Evolutionary conservation across 2,888 invertebrate species (phyloP).

Genomic region (Resseliella maxima): DNA sequence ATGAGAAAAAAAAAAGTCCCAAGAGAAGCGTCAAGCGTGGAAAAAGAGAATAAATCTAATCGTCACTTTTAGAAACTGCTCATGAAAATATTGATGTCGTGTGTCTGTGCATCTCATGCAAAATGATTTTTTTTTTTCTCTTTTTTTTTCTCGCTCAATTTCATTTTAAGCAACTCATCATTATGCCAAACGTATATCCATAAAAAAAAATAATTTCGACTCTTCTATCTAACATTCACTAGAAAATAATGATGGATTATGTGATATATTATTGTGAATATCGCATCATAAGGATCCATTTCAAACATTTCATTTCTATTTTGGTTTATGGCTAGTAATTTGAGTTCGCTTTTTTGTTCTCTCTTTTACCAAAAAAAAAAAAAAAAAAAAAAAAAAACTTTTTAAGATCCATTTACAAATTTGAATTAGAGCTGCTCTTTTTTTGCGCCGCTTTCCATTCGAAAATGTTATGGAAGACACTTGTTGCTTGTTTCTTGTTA

Average conservation of each 20-base stretch:
- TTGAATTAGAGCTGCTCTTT: neutral
- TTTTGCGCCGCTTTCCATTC: neutral
- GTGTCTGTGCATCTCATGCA: no score
- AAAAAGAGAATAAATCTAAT: neutral
- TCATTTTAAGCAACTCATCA: neutral
- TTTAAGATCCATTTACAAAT: slow-evolving; percentile 8
- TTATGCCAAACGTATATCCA: slow-evolving; percentile 2
- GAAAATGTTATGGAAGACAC: neutral
- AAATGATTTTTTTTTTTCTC: no score
- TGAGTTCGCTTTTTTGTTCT: neutral
- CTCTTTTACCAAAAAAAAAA: no score
- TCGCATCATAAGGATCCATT: neutral
- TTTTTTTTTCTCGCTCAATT: no score
- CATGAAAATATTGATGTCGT: no score
- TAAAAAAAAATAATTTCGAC: neutral
- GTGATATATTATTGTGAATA: neutral
- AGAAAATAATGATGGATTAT: neutral
- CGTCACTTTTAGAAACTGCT: neutral
- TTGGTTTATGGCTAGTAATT: neutral
- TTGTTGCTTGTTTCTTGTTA: slow-evolving; percentile 8
- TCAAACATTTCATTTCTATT: neutral
- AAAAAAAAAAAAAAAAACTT: no score
- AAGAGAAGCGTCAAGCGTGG: neutral
- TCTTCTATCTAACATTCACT: neutral
- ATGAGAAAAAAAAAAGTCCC: neutral